These are phyloP conservation scores for Trachelus troglodyta DNA, from an alignment of 2,888 invertebrate species.

Conservation along the genomic window DNA sequence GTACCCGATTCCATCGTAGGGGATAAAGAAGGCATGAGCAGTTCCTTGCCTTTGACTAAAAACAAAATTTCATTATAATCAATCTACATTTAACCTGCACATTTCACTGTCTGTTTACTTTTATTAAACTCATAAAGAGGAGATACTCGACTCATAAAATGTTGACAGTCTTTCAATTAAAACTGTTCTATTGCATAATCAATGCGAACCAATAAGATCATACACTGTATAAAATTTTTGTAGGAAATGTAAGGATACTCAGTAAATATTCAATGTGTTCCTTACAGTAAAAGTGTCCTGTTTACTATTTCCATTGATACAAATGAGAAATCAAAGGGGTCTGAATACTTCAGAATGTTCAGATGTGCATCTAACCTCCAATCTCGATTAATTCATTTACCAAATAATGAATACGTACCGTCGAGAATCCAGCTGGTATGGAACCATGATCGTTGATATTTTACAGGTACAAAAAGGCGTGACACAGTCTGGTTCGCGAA, in stretches of 20 bases:
- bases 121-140: neutral
- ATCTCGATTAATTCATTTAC: neutral
- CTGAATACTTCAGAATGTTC: neutral
- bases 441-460: conserved; percentile 57
- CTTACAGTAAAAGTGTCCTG: neutral
- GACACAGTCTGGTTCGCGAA: conserved; percentile 42
- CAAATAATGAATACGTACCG: conserved; percentile 45
- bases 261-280: neutral
- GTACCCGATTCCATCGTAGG: conserved; percentile 75
- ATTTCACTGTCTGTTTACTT: neutral
- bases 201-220: neutral
- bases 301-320: neutral
- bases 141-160: neutral
- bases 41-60: conserved; percentile 62
- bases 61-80: conserved; percentile 3
- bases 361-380: neutral
- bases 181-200: conserved; percentile 42
- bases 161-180: neutral
- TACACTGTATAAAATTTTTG: neutral
- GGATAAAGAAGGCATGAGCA: conserved; percentile 72
- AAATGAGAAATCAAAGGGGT: neutral
- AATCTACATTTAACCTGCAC: neutral
- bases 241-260: neutral
- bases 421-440: conserved; percentile 59
- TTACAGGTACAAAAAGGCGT: conserved; percentile 44